Percentiles rank a stretch among this genome's conserved stretches.
Evolutionary conservation across 2,113 vertebrate species (phyloP).

Genomic region (Tetrao urogallus): DNA sequence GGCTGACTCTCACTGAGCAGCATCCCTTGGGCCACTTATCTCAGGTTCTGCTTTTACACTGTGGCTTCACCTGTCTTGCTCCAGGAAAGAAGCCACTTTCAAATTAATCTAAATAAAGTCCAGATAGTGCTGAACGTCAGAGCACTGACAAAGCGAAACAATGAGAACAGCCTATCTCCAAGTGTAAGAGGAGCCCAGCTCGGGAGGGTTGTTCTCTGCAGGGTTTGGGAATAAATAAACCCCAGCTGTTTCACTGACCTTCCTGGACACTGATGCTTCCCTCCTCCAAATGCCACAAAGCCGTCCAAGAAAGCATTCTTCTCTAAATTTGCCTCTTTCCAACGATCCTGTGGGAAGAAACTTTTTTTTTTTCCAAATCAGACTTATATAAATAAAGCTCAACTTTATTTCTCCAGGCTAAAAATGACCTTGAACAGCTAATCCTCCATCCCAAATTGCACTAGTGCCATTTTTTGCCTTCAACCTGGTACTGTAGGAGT

Average conservation of each 20-base stretch:
- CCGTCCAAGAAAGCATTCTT: conserved; percentile 88
- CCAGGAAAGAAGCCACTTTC: background rate
- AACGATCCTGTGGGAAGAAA: conserved; percentile 91
- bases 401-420: conserved; percentile 78
- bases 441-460: conserved; percentile 68
- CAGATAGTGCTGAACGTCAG: background rate
- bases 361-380: conserved; percentile 73
- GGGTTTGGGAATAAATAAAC: conserved; percentile 58
- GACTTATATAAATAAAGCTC: conserved; percentile 81
- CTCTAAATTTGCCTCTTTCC: conserved; percentile 89
- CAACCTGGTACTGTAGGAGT: conserved; percentile 64
- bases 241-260: conserved; percentile 84
- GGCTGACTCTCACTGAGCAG: background rate
- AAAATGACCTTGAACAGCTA: conserved; percentile 77
- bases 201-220: conserved; percentile 7
- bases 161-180: conserved; percentile 20
- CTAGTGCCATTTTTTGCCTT: conserved; percentile 47
- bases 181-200: conserved; percentile 14
- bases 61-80: background rate
- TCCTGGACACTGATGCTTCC: conserved; percentile 88
- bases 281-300: conserved; percentile 86
- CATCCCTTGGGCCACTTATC: background rate
- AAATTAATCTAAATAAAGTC: background rate
- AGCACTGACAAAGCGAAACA: background rate
- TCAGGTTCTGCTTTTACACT: background rate